phyloP scores from a whole-genome alignment of 2,888 invertebrate genomes.

The Scrobipalpa costella region DNA sequence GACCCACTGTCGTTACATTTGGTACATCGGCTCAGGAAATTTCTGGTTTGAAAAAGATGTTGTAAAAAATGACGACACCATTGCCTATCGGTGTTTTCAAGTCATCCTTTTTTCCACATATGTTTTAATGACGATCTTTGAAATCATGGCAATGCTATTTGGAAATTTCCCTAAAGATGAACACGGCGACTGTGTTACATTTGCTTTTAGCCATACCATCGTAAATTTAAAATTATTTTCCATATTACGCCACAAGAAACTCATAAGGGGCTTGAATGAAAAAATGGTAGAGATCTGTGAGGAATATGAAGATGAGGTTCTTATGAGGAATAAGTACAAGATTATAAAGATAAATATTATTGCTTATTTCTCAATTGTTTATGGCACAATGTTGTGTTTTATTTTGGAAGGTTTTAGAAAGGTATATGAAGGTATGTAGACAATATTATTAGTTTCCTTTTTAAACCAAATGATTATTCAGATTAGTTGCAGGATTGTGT shows the following conservation, averaged over 20 bases:
- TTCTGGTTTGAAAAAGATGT: constrained; percentile 63
- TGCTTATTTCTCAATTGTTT: constrained; percentile 55
- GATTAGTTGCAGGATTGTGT: too few relatives aligned
- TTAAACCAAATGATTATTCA: too few relatives aligned
- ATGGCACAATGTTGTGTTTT: constrained; percentile 54
- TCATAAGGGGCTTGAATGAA: constrained; percentile 53
- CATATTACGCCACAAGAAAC: constrained; percentile 53
- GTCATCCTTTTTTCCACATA: constrained; percentile 52
- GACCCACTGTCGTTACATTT: constrained; percentile 55
- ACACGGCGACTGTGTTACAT: constrained; percentile 62
- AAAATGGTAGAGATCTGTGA: constrained; percentile 60
- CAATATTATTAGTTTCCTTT: too few relatives aligned
- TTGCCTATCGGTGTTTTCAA: constrained; percentile 53
- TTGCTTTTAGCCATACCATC: constrained; percentile 66
- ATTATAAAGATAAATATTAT: constrained; percentile 62
- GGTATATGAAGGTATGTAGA: constrained; percentile 46
- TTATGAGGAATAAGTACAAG: constrained; percentile 57
- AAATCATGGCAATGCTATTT: constrained; percentile 60
- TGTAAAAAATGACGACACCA: constrained; percentile 54
- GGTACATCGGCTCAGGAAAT: constrained; percentile 61
- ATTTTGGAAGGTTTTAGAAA: constrained; percentile 66
- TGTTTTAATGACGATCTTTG: constrained; percentile 60
- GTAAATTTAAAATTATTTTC: constrained; percentile 64
- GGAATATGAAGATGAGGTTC: constrained; percentile 49
- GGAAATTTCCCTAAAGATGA: constrained; percentile 68